These are phyloP conservation scores for Cyprinodon variegatus DNA, from an alignment of 2,113 vertebrate species.

Conservation along the genomic window DNA sequence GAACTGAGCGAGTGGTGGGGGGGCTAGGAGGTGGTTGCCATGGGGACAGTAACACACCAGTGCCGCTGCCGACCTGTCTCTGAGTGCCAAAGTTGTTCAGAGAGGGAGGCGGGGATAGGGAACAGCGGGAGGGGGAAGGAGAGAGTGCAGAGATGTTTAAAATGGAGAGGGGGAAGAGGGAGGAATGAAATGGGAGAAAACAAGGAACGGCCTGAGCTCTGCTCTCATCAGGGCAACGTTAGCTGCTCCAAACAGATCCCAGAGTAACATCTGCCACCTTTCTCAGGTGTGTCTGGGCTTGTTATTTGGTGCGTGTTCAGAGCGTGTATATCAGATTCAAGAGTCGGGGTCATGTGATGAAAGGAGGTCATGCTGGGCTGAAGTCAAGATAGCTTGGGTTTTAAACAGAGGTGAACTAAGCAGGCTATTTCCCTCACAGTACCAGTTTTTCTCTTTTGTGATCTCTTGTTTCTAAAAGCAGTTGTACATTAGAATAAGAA, in stretches of 20 bases:
- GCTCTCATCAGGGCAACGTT: slow-evolving; percentile 16
- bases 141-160: slow-evolving; percentile 34
- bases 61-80: slow-evolving; percentile 83
- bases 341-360: slow-evolving; percentile 43
- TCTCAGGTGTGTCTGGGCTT: slow-evolving; percentile 9
- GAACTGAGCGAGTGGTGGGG: slow-evolving; percentile 55
- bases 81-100: slow-evolving; percentile 78
- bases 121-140: slow-evolving; percentile 41
- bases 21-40: slow-evolving; percentile 78
- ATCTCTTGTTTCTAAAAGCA: background rate
- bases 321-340: slow-evolving; percentile 47
- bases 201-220: slow-evolving; percentile 14
- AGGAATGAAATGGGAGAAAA: slow-evolving; percentile 33
- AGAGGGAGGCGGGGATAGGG: slow-evolving; percentile 56
- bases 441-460: background rate
- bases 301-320: slow-evolving; percentile 47
- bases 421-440: background rate
- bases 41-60: slow-evolving; percentile 86
- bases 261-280: slow-evolving; percentile 29
- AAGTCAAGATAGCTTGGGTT: slow-evolving; percentile 33
- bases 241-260: slow-evolving; percentile 2
- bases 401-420: background rate
- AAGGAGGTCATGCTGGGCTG: slow-evolving; percentile 38
- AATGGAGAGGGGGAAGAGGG: slow-evolving; percentile 28
- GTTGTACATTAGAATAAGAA: too few relatives aligned